Evolutionary conservation across 2,888 invertebrate genomes (phyloP).

Genomic region (Furcula furcula): DNA sequence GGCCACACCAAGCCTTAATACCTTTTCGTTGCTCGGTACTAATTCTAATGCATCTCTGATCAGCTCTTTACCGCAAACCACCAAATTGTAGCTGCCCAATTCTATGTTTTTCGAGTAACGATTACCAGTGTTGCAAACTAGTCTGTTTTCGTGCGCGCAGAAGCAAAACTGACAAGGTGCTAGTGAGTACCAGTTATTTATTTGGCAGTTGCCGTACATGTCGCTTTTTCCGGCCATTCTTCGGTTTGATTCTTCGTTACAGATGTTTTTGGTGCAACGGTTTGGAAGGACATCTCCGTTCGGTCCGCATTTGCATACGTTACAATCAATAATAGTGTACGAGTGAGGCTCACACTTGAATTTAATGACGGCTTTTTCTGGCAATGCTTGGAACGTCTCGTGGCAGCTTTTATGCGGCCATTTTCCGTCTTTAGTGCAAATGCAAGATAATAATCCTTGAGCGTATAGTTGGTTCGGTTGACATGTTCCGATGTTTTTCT

Average conservation of each 20-base stretch:
- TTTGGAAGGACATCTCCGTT: conserved; percentile 41
- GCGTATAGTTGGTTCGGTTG: conserved; percentile 43
- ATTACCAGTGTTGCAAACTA: conserved; percentile 52
- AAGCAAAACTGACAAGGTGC: conserved; percentile 62
- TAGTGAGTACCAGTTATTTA: conserved; percentile 56
- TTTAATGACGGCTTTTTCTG: conserved; percentile 11
- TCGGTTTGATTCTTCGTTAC: conserved; percentile 22
- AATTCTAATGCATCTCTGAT: conserved; percentile 43
- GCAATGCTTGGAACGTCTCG: conserved; percentile 31
- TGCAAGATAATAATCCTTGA: conserved; percentile 38
- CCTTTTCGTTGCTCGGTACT: conserved; percentile 21
- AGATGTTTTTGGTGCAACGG: conserved; percentile 55
- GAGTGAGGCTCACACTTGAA: conserved; percentile 42
- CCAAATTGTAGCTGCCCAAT: conserved; percentile 47
- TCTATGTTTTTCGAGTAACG: conserved; percentile 25
- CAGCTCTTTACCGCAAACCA: conserved; percentile 45
- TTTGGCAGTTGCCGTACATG: conserved; percentile 44
- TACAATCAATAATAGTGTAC: conserved; percentile 50
- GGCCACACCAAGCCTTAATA: conserved; percentile 14
- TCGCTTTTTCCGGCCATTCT: conserved; percentile 17
- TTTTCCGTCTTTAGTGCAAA: conserved; percentile 44
- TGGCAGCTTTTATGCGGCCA: conserved; percentile 53
- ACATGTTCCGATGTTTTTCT: conserved; percentile 27
- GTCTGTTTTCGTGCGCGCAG: conserved; percentile 50
- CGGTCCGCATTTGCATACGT: conserved; percentile 52